A percentile compares a stretch with the other conserved stretches of the same genome.
Conservation (phyloP, 2,113 vertebrate genomes). For the Procavia capensis region DNA sequence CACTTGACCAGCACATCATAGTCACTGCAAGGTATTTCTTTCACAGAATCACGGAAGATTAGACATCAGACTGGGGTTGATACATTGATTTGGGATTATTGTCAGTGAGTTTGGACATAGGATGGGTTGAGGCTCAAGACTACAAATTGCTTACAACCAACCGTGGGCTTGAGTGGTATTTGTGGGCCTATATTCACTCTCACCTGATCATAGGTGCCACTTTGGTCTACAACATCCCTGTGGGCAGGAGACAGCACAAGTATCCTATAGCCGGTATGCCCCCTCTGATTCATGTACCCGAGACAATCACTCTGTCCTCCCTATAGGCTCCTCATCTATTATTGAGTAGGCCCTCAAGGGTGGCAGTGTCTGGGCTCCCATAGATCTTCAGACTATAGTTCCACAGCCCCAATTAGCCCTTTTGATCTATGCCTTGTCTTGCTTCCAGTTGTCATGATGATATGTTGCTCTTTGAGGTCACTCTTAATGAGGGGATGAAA, state of each 20-base stretch:
- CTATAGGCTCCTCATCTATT: background rate
- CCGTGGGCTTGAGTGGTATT: background rate
- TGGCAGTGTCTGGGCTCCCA: background rate
- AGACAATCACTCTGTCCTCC: background rate
- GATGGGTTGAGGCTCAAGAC: background rate
- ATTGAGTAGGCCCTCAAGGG: background rate
- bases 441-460: background rate
- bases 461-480: background rate
- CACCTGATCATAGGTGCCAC: too few species aligned
- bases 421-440: background rate
- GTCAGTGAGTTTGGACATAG: background rate
- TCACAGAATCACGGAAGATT: background rate
- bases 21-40: background rate
- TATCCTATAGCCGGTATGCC: background rate
- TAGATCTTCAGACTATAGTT: background rate
- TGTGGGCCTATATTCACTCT: background rate
- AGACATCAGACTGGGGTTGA: background rate
- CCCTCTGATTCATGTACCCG: background rate
- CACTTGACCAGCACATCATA: background rate
- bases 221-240: background rate
- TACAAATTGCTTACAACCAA: too few species aligned
- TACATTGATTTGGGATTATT: background rate
- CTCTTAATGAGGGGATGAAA: background rate
- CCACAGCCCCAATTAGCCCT: background rate
- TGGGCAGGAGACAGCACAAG: fast-evolving